Base-by-base conservation (phyloP, 2,113 vertebrate species). In the Polypterus bichir region DNA sequence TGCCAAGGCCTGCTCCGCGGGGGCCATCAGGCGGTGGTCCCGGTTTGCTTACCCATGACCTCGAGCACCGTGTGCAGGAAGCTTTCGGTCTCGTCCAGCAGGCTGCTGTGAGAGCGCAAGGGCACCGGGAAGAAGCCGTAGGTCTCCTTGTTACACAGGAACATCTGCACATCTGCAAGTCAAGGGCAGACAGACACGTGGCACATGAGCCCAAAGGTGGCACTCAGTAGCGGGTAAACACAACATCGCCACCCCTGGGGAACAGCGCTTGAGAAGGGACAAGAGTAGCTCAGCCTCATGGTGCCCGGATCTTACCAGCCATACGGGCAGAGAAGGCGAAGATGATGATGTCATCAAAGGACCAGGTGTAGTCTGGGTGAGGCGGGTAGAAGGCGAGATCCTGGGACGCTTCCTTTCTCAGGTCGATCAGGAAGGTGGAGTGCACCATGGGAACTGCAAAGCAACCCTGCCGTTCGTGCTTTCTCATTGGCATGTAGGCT, bases 361-460 rank as follows among this genome's bases (percentile, higher is more conserved):
- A 74, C 90, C 93, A 91, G 62, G 78, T 89, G 72, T 97, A 96
- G 66, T 94, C 88, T 0, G 79, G 72, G 68, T 92, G 89, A 0
- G 92, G 92, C 0, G 93, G 94, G 69, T 94, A 88, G 77, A 97
- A 96, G 5, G 83, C 81, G 47, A 97, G 77, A 53, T 73, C 67
- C 60, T 74, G 78, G 53, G 91, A 84, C 0, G 89, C 89, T 7
- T 86, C 83, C 70, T 91, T 94, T 44, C 91, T 82, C 66, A 97
- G 82, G 73, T 96, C 92, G 1, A 97, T 70, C 54, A 97, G 83
- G 71, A 96, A 88, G 10, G 91, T 95, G 5, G 94, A 97, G 77
- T 97, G 94, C n/a, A 93, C 93, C 94, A 97, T 97, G 62, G 92
- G 90, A 10, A 96, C 92, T 0, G 91, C 80, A 48, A 95, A 97